Evolutionary conservation across 2,797 vertebrate genomes (phyloP), one percentile per base, ranked within the genome.

Genomic region (Cetoscarus ocellatus): DNA sequence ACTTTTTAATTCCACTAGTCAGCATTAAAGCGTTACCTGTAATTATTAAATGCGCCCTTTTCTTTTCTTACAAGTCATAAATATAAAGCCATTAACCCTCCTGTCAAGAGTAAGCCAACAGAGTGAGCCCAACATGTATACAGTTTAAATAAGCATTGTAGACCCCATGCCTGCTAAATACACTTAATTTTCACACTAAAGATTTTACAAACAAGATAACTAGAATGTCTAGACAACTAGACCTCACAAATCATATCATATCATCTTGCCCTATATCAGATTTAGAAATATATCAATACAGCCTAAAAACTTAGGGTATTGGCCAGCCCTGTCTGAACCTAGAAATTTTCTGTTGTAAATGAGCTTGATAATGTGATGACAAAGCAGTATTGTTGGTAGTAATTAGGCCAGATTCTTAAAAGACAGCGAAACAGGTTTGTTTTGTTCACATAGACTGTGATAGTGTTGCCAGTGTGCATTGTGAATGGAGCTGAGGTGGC

Each of bases 371-470:
- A 34, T 27, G 10, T 17, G 27, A 3, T 10, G 5, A 44, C 6
- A 65, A 48, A 50, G 14, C 13, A 48, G 27, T 72, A 1, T 40
- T 44, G 15, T 54, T 47, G 64, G 9, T 27, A 27, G 2, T 35
- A 40, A 6, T 45, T 35, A 18, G 5, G n/a, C 5, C 13, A 10
- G 12, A 44, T 53, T 7, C 3, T 17, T 59, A 40, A 61, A 52
- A 43, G 9, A 58, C 8, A 54, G 49, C 40, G 69, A 74, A 80
- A 61, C 61, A 78, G 66, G 60, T 80, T 86, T 83, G 71, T 83
- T 27, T 74, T 66, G 39, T 61, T 59, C 59, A 67, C 70, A 52
- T 66, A 15, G 64, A 57, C 27, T 79, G 60, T 54, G 38, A 54
- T 36, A 35, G 44, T 67, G 67, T 67, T 85, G 56, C 73, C 54